phyloP scores from a whole-genome alignment of 92 coral and sea anemone species.

The Epizoanthus stellaris region DNA sequence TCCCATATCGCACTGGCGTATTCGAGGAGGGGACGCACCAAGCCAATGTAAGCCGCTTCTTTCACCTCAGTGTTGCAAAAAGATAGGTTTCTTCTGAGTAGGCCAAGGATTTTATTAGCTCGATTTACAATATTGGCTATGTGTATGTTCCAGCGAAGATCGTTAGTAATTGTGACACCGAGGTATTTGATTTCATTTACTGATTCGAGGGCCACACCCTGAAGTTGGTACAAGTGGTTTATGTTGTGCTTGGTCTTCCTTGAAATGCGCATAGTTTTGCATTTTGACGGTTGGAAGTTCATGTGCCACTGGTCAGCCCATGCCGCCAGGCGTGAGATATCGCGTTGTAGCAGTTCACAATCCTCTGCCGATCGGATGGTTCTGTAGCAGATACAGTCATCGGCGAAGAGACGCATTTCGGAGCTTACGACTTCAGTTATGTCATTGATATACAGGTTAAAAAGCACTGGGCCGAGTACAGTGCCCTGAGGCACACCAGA shows the following conservation, averaged over 20 bases:
- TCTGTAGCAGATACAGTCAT: too few relatives aligned
- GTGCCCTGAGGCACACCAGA: constrained; percentile 39
- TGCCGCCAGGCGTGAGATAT: constrained; percentile 9
- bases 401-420: background rate
- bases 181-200: too few relatives aligned
- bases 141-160: too few relatives aligned
- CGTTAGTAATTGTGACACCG: too few relatives aligned
- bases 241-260: background rate
- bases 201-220: background rate
- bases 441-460: constrained; percentile 32
- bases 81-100: background rate
- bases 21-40: background rate
- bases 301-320: too few relatives aligned
- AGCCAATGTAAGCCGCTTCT: background rate
- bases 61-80: background rate
- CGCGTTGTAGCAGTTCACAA: constrained; percentile 13
- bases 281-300: too few relatives aligned
- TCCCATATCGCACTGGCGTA: too few relatives aligned
- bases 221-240: background rate
- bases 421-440: constrained; percentile 25
- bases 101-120: too few relatives aligned
- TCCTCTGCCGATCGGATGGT: background rate
- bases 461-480: constrained; percentile 24
- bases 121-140: too few relatives aligned
- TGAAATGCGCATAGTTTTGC: background rate